These are phyloP conservation scores for Melikaiella ostensackeni DNA, from an alignment of 2,888 invertebrate species.

Conservation along the genomic window DNA sequence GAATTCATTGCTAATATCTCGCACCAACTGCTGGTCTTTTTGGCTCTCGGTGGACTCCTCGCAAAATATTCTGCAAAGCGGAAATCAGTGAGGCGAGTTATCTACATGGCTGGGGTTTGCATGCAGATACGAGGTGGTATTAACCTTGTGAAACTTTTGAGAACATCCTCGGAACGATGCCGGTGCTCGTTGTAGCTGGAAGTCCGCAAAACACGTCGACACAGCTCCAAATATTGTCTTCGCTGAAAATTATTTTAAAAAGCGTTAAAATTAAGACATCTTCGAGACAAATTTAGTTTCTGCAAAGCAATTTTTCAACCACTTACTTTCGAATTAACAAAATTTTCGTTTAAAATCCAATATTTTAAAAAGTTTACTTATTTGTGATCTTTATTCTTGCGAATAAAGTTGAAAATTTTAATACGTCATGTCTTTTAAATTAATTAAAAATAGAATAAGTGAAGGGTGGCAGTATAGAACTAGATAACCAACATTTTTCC, in stretches of 20 bases:
- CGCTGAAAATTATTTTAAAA: constrained; percentile 77
- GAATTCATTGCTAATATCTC: constrained; percentile 91
- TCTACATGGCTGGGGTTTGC: neutral
- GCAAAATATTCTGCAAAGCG: constrained; percentile 84
- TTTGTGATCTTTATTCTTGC: too few species aligned
- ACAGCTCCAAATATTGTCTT: constrained; percentile 87
- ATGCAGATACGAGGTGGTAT: constrained; percentile 4
- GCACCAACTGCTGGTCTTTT: constrained; percentile 87
- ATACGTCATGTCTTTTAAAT: too few species aligned
- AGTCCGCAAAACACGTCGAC: constrained; percentile 88
- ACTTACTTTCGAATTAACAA: too few species aligned
- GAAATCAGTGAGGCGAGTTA: constrained; percentile 10
- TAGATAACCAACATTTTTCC: too few species aligned
- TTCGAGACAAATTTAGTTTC: too few species aligned
- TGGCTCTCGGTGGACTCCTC: constrained; percentile 88
- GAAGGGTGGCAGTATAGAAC: too few species aligned
- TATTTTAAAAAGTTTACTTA: too few species aligned
- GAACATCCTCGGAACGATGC: constrained; percentile 88
- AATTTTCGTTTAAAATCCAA: too few species aligned
- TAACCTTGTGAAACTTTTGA: constrained; percentile 87
- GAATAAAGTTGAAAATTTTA: too few species aligned
- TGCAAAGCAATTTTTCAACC: too few species aligned
- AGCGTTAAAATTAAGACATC: neutral
- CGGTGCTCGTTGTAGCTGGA: constrained; percentile 89
- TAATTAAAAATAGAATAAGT: too few species aligned